Evolutionary conservation across 2,888 invertebrate species (phyloP), one percentile per base, ranked within the genome.

Genomic region (Callyntrura sp.): DNA sequence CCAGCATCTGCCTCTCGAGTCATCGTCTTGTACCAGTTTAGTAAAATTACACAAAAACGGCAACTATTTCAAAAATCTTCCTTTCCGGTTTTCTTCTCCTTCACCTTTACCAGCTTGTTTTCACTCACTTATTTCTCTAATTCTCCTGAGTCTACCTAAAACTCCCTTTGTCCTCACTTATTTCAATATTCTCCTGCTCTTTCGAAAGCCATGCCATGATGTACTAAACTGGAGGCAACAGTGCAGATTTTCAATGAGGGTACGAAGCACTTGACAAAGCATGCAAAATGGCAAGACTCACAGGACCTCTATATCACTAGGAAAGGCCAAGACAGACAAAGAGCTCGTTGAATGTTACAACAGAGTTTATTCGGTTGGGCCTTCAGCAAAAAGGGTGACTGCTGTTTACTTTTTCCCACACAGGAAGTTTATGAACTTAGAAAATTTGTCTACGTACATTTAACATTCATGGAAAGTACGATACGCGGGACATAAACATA

Each of bases 331-430:
- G 17, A 45, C 43, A 70, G 70, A 68, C 45, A 43, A 17, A 25
- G 0, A 0, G 20, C 14, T 45, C 25, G 55, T 78, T 55, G 25
- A 78, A 78, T 78, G 51, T 25, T n/a, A 78, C 78, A n/a, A 8
- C 14, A 51, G 55, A 55, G 55, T 25, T 51, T n/a, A n/a, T n/a
- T n/a, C 14, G 11, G 25, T 9, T 23, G 2, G 25, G 55, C 78
- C 78, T 23, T 55, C 25, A 78, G 78, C 78, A 78, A 78, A 70
- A 55, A 20, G 55, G 23, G 28, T 78, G 78, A 55, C 23, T 55
- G 55, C 55, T 78, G 78, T 78, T 78, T 78, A 78, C 78, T 78
- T 78, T 76, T 78, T 43, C n/a, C 45, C 9, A 45, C 70, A 70
- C 70, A 43, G 70, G 43, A 70, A 70, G 12, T 45, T n/a, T n/a